phyloP scores from a whole-genome alignment of 2,113 vertebrate species.

The Plestiodon gilberti region DNA sequence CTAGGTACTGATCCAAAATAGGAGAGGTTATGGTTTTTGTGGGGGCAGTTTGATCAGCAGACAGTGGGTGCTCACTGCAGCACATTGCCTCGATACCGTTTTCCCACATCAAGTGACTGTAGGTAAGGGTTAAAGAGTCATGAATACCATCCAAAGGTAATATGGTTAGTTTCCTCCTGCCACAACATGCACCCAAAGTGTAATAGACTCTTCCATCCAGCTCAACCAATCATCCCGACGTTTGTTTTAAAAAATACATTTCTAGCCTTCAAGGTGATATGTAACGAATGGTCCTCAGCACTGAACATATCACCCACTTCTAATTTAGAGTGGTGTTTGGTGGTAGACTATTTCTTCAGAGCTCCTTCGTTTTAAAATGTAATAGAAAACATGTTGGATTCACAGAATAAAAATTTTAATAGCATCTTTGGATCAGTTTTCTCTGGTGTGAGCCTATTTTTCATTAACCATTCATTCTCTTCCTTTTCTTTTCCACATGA shows the following conservation, averaged over 20 bases:
- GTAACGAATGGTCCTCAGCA: background rate
- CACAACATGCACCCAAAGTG: background rate
- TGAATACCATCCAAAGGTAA: background rate
- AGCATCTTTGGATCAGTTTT: no score
- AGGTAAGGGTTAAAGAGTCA: slow-evolving; percentile 64
- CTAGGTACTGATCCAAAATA: slow-evolving; percentile 79
- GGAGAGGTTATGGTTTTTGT: slow-evolving; percentile 77
- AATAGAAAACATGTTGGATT: background rate
- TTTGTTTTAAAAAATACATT: background rate
- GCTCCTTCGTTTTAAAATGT: background rate
- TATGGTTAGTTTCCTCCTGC: background rate
- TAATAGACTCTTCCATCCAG: background rate
- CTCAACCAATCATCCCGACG: background rate
- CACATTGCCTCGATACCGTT: slow-evolving; percentile 78
- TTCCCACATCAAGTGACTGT: slow-evolving; percentile 76
- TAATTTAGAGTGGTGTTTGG: background rate
- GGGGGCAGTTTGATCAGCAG: slow-evolving; percentile 80
- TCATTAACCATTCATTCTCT: background rate
- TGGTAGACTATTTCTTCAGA: background rate
- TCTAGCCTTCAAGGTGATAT: background rate
- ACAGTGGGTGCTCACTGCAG: slow-evolving; percentile 85
- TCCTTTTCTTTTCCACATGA: background rate
- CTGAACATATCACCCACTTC: background rate
- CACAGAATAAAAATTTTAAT: background rate
- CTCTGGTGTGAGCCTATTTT: background rate